Evolutionary conservation across 2,113 vertebrate species (phyloP), one percentile per base, ranked within the genome.

Genomic region (Epinephelus cyanopodus): DNA sequence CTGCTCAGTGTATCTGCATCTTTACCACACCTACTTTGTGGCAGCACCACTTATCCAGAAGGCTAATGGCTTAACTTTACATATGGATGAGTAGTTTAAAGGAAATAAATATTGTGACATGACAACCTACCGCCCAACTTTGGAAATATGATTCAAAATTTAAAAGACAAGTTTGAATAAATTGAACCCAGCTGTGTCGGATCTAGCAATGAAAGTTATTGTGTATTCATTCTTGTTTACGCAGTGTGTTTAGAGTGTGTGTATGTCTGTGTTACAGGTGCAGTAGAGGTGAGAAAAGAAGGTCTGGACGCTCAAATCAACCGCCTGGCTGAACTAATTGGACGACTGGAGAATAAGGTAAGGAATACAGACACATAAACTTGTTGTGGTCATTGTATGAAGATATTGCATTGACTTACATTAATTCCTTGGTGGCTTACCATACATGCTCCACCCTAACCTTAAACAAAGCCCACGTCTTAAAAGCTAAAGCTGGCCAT

Each of bases 261-360:
- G n/a, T 64, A 2, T 81, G 18, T 76, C 5, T 91, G 14, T 88
- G 69, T 75, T 81, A 25, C 84, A 96, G 97, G 95, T 61, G 91
- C 93, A 1, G 92, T 95, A 0, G 96, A 98, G 75, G 81, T 95
- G 77, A 98, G 95, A 90, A 97, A 97, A 85, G 97, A 98, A 63
- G 96, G 97, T 42, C 95, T 99, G 87, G 98, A 97, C 57, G 93
- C 94, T 10, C 98, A 99, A 94, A 96, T 99, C 90, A 97, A 97
- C 93, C 96, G 97, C 57, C 88, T 99, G 92, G 97, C 98, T 0
- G 96, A 98, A 77, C 94, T 99, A 33, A 98, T 99, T 1, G 96
- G 97, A 84, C 96, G 97, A 73, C 95, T 99, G 94, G 98, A 99
- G 94, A 98, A 95, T 90, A 99, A 99, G 97, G 98, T 99, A 81